phyloP scores from a whole-genome alignment of 2,113 vertebrate genomes.

The Clupea harengus region DNA sequence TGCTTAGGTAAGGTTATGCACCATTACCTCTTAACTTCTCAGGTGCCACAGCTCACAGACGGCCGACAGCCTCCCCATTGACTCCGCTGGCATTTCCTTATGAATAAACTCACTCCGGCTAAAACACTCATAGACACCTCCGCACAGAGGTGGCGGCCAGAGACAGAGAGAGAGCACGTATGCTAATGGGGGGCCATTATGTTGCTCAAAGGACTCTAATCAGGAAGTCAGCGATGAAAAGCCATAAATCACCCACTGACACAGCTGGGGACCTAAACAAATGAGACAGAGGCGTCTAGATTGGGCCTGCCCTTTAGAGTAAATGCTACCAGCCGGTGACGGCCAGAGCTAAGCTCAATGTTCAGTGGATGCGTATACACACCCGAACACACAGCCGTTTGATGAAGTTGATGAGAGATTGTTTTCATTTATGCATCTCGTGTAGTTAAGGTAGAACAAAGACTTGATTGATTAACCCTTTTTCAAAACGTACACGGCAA shows the following conservation, averaged over 20 bases:
- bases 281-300: conserved; percentile 49
- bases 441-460: not conserved
- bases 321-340: conserved; percentile 42
- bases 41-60: not conserved
- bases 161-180: conserved; percentile 49
- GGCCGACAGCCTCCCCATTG: not conserved
- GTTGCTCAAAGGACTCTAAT: conserved; percentile 47
- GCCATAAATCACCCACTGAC: conserved; percentile 60
- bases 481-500: not conserved
- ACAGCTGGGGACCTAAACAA: conserved; percentile 59
- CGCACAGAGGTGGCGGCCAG: conserved; percentile 27
- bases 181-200: conserved; percentile 61
- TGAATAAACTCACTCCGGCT: conserved; percentile 18
- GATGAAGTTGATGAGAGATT: not conserved
- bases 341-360: not conserved
- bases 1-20: not conserved
- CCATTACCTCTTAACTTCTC: not conserved
- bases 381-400: not conserved
- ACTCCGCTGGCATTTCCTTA: conserved; percentile 2
- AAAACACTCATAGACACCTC: not conserved
- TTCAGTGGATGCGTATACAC: not conserved
- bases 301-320: conserved; percentile 46
- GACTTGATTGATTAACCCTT: not conserved
- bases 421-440: not conserved
- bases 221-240: conserved; percentile 48